phyloP scores from a whole-genome alignment of 1,140 invertebrate species.

The Patella vulgata region DNA sequence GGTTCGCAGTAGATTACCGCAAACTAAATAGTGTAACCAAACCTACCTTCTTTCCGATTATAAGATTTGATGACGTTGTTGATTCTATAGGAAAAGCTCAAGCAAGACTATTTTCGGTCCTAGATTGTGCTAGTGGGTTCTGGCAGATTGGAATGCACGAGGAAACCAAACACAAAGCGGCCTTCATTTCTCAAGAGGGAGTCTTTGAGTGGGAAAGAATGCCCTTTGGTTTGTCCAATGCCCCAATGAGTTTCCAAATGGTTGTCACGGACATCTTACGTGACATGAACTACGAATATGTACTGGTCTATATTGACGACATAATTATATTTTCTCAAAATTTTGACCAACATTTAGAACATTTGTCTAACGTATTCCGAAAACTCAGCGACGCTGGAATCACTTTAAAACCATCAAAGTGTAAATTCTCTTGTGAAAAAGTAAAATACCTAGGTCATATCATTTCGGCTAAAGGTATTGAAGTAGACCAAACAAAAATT shows the following conservation, averaged over 20 bases:
- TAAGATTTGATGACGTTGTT: slow-evolving; percentile 25
- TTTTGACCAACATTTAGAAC: slow-evolving; percentile 27
- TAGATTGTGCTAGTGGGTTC: slow-evolving; percentile 27
- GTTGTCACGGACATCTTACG: slow-evolving; percentile 18
- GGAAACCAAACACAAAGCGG: slow-evolving; percentile 21
- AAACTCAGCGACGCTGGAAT: slow-evolving; percentile 14
- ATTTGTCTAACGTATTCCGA: slow-evolving; percentile 27
- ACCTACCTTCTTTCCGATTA: slow-evolving; percentile 17
- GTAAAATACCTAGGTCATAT: slow-evolving; percentile 32
- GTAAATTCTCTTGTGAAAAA: slow-evolving; percentile 18
- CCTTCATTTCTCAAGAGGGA: slow-evolving; percentile 24
- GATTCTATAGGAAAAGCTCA: slow-evolving; percentile 19
- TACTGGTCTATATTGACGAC: slow-evolving; percentile 29
- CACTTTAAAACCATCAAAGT: slow-evolving; percentile 28
- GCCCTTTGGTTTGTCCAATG: slow-evolving; percentile 31
- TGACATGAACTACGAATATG: slow-evolving; percentile 15
- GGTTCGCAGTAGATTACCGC: slow-evolving; percentile 37
- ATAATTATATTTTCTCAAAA: slow-evolving; percentile 20
- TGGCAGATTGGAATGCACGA: slow-evolving; percentile 29
- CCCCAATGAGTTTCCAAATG: slow-evolving; percentile 20
- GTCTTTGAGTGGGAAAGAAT: slow-evolving; percentile 23
- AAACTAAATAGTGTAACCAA: slow-evolving; percentile 32
- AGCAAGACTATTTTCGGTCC: slow-evolving; percentile 18
- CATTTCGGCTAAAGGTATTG: slow-evolving; percentile 20
- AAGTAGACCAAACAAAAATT: slow-evolving; percentile 22